phyloP scores from a whole-genome alignment of 2,797 vertebrate genomes.

The Oreonectes daqikongensis region DNA sequence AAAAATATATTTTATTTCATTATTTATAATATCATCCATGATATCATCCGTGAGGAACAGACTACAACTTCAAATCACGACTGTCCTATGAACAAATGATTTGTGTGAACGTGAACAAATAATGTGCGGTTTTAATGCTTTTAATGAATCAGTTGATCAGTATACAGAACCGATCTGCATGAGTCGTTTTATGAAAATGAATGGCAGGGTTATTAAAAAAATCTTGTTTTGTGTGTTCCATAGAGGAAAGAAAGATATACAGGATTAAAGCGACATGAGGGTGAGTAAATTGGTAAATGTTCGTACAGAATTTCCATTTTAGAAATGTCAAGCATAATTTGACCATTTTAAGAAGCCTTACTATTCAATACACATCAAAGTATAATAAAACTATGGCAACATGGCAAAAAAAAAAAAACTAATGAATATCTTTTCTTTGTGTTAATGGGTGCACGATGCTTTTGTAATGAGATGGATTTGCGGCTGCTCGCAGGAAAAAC shows the following conservation, averaged over 20 bases:
- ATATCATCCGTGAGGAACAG: too few relatives aligned
- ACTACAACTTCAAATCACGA: too few relatives aligned
- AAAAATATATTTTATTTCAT: neutral
- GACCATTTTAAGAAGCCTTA: neutral
- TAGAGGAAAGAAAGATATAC: neutral
- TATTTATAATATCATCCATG: too few relatives aligned
- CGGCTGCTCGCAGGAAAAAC: neutral
- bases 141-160: too few relatives aligned
- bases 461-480: slow-evolving; percentile 11
- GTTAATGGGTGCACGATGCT: neutral
- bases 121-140: too few relatives aligned
- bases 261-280: neutral
- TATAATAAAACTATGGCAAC: neutral
- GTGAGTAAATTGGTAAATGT: neutral
- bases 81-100: neutral
- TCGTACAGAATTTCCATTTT: neutral
- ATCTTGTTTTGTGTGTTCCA: neutral
- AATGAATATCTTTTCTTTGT: neutral
- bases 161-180: neutral
- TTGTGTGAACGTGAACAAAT: too few relatives aligned
- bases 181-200: neutral
- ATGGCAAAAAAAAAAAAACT: neutral
- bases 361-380: neutral
- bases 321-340: neutral
- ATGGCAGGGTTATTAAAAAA: neutral